Conservation (phyloP, 2,113 vertebrate species). For the Laticauda colubrina region DNA sequence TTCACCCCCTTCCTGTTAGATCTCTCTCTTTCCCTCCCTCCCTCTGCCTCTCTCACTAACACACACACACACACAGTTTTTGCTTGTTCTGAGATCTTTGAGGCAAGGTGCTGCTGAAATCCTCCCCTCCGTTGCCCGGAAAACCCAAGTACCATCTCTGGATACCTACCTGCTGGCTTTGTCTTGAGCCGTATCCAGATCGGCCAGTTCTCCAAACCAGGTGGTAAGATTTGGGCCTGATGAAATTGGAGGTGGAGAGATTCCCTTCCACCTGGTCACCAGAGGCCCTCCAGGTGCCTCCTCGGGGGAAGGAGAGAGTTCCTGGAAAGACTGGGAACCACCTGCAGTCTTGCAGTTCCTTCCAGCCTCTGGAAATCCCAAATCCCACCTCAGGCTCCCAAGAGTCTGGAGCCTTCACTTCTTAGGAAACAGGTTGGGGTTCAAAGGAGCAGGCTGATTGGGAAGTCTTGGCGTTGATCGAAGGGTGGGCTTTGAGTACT, state of each 20-base stretch:
- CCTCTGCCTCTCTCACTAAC: too few species aligned
- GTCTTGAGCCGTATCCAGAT: not conserved
- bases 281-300: not conserved
- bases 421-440: not conserved
- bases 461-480: not conserved
- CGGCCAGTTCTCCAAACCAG: not conserved
- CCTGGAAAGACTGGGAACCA: not conserved
- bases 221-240: not conserved
- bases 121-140: rapidly evolving
- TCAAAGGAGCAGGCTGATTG: too few species aligned
- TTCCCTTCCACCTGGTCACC: too few species aligned
- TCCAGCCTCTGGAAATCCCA: not conserved
- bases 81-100: not conserved
- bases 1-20: not conserved
- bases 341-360: too few species aligned
- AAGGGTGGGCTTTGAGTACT: not conserved
- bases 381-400: too few species aligned
- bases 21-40: too few species aligned
- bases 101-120: rapidly evolving
- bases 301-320: not conserved
- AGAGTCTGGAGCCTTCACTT: not conserved
- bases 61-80: not conserved
- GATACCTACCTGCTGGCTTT: too few species aligned
- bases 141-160: not conserved
- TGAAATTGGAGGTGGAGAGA: not conserved